These are phyloP conservation scores for Lamprologus sp. DNA, from an alignment of 2,113 vertebrate species.

Conservation along the genomic window DNA sequence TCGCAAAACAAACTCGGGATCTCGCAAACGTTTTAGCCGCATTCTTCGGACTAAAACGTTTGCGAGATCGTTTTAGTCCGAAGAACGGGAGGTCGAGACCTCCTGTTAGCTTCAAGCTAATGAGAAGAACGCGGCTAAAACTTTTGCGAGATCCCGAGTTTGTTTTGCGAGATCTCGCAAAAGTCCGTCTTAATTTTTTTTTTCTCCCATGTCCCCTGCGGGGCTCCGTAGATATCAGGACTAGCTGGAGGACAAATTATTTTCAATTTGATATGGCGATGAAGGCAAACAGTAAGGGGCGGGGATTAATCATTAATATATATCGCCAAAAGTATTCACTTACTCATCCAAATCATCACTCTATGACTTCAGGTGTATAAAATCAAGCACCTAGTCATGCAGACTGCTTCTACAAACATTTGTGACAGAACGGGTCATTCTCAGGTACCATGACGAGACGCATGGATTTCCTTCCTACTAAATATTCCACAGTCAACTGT, in stretches of 20 bases:
- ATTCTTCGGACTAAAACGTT: no score
- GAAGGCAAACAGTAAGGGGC: background rate
- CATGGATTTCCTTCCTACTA: rapidly evolving
- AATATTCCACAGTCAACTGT: background rate
- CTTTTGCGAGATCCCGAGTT: no score
- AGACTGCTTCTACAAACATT: background rate
- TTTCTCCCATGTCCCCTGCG: no score
- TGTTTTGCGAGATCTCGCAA: no score
- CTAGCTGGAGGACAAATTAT: background rate
- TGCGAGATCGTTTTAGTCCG: no score
- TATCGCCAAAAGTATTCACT: background rate
- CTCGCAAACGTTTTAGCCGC: no score
- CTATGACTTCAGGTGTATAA: rapidly evolving
- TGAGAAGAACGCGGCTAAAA: no score
- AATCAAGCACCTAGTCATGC: background rate
- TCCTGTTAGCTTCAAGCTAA: no score
- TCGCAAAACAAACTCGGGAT: no score
- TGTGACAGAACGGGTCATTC: background rate
- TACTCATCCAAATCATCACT: background rate
- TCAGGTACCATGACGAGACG: background rate
- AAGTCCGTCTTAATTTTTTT: no score
- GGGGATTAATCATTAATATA: background rate
- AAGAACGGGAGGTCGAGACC: no score
- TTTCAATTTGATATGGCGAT: background rate
- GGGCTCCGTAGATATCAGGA: background rate